phyloP scores from a whole-genome alignment of 2,888 invertebrate species.

The Meiosimyza decipiens region DNA sequence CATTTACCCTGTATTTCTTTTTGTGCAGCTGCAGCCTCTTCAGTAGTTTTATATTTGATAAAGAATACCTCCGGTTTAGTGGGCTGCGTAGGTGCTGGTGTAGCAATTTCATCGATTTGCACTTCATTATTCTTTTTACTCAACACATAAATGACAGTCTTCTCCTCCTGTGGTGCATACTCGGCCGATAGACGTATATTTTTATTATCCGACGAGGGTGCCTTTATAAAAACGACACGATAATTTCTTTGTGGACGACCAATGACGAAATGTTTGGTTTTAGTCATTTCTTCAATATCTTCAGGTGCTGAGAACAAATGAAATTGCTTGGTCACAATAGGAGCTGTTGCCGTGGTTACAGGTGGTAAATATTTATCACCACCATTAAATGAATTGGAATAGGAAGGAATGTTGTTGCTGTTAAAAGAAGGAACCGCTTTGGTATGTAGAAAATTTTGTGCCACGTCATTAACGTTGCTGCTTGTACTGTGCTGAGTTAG shows the following conservation, averaged over 20 bases:
- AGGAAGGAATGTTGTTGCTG: neutral
- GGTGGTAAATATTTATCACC: conserved; percentile 60
- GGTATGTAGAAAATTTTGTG: neutral
- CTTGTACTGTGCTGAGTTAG: neutral
- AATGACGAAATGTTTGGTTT: conserved; percentile 56
- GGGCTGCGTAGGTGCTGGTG: conserved; percentile 51
- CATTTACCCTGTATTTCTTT: conserved; percentile 60
- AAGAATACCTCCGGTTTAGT: conserved; percentile 65
- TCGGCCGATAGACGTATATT: conserved; percentile 44
- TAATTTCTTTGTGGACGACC: conserved; percentile 63
- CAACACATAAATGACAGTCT: conserved; percentile 65
- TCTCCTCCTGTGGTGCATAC: conserved; percentile 64
- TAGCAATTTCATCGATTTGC: conserved; percentile 56
- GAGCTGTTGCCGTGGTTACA: conserved; percentile 44
- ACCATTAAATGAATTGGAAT: conserved; percentile 37
- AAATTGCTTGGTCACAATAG: conserved; percentile 63
- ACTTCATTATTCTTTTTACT: conserved; percentile 60
- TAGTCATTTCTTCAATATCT: conserved; percentile 53
- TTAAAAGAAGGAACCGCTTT: neutral
- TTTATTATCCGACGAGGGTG: conserved; percentile 53
- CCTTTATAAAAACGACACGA: conserved; percentile 65
- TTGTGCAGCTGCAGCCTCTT: conserved; percentile 63
- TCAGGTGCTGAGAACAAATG: conserved; percentile 63
- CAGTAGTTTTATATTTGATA: conserved; percentile 64
- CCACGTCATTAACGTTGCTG: neutral